Evolutionary conservation across 2,888 invertebrate genomes (phyloP).

Genomic region (Eurytoma californica): DNA sequence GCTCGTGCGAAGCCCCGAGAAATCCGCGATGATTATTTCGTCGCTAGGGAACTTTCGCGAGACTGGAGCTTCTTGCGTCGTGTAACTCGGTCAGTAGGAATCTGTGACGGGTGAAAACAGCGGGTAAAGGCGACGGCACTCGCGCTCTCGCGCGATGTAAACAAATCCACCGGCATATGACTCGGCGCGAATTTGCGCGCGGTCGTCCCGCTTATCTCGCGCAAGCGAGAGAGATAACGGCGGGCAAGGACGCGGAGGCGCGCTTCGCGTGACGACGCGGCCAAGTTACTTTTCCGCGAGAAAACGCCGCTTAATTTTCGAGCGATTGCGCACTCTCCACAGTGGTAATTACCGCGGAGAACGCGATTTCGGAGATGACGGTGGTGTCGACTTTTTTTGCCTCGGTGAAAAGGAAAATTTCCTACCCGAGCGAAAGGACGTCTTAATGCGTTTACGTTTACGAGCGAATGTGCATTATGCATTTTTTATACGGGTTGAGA

Average conservation of each 20-base stretch:
- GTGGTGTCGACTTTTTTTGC: too few relatives aligned
- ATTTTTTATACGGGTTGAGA: too few relatives aligned
- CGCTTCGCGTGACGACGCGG: not conserved
- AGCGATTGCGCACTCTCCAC: too few relatives aligned
- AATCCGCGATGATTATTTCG: not conserved
- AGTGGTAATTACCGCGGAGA: too few relatives aligned
- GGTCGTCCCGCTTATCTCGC: not conserved
- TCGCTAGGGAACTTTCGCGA: not conserved
- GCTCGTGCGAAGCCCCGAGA: not conserved
- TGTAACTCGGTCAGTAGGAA: conserved; percentile 71
- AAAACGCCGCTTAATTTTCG: not conserved
- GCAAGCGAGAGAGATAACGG: not conserved
- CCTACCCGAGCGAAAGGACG: too few relatives aligned
- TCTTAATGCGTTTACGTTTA: too few relatives aligned
- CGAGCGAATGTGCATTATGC: too few relatives aligned
- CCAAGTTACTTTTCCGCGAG: not conserved
- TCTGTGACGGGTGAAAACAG: conserved; percentile 70
- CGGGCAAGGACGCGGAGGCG: not conserved
- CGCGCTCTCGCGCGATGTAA: not conserved
- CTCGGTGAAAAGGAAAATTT: too few relatives aligned
- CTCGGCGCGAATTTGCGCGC: not conserved
- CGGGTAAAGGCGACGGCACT: conserved; percentile 22
- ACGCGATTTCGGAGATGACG: too few relatives aligned
- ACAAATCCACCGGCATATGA: not conserved
- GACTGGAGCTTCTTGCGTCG: not conserved